Evolutionary conservation across 2,113 vertebrate species (phyloP).

Genomic region (Nothobranchius kuhntae): DNA sequence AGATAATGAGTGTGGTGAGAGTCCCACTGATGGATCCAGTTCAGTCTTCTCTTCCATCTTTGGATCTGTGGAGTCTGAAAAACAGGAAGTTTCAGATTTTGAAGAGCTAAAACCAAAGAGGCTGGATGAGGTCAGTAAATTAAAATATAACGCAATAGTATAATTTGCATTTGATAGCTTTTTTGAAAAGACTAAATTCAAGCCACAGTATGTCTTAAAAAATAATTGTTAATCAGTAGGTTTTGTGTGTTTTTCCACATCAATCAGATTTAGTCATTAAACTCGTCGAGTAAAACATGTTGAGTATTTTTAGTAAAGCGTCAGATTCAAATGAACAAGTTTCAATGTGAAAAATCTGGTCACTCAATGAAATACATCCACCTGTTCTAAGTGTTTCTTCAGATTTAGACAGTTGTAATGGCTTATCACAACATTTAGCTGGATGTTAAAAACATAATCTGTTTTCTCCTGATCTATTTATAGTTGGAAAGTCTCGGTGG

Average conservation of each 20-base stretch:
- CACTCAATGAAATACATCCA: slow-evolving; percentile 45
- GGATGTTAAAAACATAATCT: neutral
- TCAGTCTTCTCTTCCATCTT: slow-evolving; percentile 61
- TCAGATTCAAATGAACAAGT: neutral
- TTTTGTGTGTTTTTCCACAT: neutral
- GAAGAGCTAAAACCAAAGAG: slow-evolving; percentile 59
- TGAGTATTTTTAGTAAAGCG: no score
- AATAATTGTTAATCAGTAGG: no score
- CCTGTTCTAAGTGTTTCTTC: slow-evolving; percentile 8
- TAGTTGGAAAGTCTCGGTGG: slow-evolving; percentile 56
- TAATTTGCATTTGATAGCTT: no score
- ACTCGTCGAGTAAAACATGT: no score
- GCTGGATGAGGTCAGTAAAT: slow-evolving; percentile 71
- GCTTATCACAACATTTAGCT: neutral
- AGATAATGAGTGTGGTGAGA: slow-evolving; percentile 83
- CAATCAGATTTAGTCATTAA: no score
- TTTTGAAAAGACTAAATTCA: no score
- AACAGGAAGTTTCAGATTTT: slow-evolving; percentile 62
- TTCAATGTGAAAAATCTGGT: slow-evolving; percentile 21
- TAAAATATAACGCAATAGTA: no score
- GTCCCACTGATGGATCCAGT: slow-evolving; percentile 76
- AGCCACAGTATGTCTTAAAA: no score
- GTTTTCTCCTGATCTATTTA: neutral
- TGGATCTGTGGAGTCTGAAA: slow-evolving; percentile 79
- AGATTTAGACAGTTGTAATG: neutral